A percentile compares a stretch with the other conserved stretches of the same genome.
phyloP scores from a whole-genome alignment of 2,113 vertebrate genomes.

The Himantopus leucocephalus region DNA sequence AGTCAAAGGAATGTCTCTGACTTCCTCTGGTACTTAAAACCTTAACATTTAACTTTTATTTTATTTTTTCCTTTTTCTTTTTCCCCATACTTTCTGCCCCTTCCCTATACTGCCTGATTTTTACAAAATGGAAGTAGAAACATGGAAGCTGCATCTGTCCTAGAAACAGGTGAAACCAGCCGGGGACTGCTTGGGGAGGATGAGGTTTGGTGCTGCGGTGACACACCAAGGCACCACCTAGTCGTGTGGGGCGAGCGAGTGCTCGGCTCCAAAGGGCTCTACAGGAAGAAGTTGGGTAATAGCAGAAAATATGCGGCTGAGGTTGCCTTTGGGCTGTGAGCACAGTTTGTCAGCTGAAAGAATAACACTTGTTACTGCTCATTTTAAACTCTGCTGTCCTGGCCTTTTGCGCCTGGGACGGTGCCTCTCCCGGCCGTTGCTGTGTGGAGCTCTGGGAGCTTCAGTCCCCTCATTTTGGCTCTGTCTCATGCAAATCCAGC shows the following conservation, averaged over 20 bases:
- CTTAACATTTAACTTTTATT: not conserved
- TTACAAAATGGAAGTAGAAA: not conserved
- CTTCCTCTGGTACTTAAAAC: not conserved
- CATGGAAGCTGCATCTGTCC: not conserved
- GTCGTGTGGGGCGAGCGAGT: rapidly evolving
- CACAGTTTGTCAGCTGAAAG: not conserved
- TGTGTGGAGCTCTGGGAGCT: not conserved
- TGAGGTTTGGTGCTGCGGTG: not conserved
- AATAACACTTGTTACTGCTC: not conserved
- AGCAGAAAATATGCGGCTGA: not conserved
- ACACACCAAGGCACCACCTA: not conserved
- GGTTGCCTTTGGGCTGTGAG: not conserved
- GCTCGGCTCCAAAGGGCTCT: not conserved
- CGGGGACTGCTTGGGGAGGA: not conserved
- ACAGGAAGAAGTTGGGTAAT: not conserved
- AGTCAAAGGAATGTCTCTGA: not conserved
- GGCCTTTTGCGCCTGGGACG: not conserved
- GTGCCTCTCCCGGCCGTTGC: not conserved
- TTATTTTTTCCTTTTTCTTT: not conserved
- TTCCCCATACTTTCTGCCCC: not conserved
- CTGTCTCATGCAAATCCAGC: not conserved
- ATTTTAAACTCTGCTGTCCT: not conserved
- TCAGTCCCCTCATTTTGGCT: not conserved
- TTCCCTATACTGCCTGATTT: not conserved
- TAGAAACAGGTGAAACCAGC: not conserved